Percentiles rank a stretch among this genome's conserved stretches.
Conservation (phyloP, 2,113 vertebrate species). For the Grammomys dolichurus region DNA sequence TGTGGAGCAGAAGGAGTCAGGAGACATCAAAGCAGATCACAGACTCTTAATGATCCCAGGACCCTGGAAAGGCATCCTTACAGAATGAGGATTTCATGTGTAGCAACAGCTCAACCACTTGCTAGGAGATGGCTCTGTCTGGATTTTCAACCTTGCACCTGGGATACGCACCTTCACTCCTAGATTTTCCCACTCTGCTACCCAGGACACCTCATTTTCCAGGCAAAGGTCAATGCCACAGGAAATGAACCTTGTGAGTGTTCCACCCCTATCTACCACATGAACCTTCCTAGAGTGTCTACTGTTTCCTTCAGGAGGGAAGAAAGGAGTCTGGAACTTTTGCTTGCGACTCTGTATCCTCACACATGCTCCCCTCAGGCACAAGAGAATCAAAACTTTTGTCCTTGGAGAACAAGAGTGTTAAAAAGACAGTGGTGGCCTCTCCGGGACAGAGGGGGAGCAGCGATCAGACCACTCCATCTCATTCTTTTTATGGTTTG, state of each 20-base stretch:
- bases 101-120: neutral
- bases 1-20: neutral
- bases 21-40: neutral
- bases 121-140: no score
- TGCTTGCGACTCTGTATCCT: fast-evolving
- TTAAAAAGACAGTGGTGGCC: neutral
- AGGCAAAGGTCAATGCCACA: neutral
- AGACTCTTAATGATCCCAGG: neutral
- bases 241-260: neutral
- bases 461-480: neutral
- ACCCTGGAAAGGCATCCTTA: neutral
- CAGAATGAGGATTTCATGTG: neutral
- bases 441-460: fast-evolving
- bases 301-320: neutral
- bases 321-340: neutral
- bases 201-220: fast-evolving
- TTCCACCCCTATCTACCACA: no score
- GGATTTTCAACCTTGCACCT: neutral
- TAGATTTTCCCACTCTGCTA: fast-evolving
- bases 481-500: neutral
- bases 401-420: neutral
- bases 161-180: fast-evolving
- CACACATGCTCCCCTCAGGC: neutral
- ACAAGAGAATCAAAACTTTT: neutral
- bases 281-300: no score